A percentile compares a stretch with the other conserved stretches of the same genome.
These are phyloP conservation scores for Coccyzus lansbergi DNA, from an alignment of 2,797 vertebrate genomes.

Conservation along the genomic window DNA sequence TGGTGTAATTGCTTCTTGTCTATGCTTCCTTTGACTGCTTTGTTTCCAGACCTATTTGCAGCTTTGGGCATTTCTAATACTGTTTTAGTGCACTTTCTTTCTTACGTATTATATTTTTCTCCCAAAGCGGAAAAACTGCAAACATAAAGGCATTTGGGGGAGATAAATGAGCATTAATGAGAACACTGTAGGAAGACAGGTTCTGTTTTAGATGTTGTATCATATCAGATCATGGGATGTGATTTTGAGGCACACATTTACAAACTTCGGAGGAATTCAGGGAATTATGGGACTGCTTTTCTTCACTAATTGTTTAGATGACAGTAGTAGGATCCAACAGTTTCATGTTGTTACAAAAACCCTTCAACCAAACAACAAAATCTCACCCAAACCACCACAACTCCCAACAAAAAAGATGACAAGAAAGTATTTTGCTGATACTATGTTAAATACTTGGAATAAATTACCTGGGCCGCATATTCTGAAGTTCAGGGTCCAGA, in stretches of 20 bases:
- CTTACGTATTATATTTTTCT: not conserved
- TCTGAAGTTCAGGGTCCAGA: not conserved
- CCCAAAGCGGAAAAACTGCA: not conserved
- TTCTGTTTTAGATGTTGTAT: not conserved
- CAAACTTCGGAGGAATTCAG: not conserved
- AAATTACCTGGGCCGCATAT: not conserved
- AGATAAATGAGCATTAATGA: not conserved
- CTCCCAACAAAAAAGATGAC: rapidly evolving
- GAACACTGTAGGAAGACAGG: not conserved
- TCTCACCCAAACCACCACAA: rapidly evolving
- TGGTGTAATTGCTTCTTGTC: not conserved
- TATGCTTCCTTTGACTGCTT: not conserved
- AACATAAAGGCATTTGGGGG: not conserved
- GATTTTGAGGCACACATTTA: not conserved
- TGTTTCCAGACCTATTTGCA: not conserved
- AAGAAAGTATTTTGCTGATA: not conserved
- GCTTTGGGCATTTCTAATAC: not conserved
- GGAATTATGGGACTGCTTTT: not conserved
- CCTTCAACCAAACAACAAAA: not conserved
- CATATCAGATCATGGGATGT: not conserved
- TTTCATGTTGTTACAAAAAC: not conserved
- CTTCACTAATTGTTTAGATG: not conserved
- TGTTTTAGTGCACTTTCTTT: not conserved
- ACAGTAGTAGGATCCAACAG: not conserved
- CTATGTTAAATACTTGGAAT: not conserved